Evolutionary conservation across 1,140 invertebrate genomes (phyloP).

Genomic region (Paracyclopina nana): DNA sequence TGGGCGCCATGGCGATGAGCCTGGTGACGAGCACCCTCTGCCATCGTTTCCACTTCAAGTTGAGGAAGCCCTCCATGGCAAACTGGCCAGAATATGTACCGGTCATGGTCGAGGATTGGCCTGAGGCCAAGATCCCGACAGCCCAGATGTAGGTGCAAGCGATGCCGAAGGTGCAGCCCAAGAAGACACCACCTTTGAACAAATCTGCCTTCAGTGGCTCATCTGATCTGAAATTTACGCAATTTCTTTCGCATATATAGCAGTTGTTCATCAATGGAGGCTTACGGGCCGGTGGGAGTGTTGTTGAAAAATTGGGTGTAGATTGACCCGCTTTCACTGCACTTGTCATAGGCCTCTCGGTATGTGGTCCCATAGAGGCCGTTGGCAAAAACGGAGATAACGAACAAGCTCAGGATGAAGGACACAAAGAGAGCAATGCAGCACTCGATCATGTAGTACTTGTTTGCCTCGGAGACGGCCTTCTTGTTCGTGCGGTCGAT

Average conservation of each 20-base stretch:
- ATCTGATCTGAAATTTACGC: background rate
- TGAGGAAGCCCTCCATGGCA: constrained; percentile 62
- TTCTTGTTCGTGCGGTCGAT: constrained; percentile 48
- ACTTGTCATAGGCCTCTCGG: background rate
- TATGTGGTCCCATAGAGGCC: constrained; percentile 39
- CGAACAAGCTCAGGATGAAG: constrained; percentile 78
- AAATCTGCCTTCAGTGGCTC: constrained; percentile 47
- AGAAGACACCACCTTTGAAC: constrained; percentile 58
- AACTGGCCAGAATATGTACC: constrained; percentile 38
- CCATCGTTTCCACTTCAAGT: constrained; percentile 70
- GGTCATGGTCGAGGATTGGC: constrained; percentile 76
- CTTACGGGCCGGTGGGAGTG: background rate
- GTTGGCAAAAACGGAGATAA: constrained; percentile 65
- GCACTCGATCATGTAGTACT: constrained; percentile 72
- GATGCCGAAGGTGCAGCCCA: constrained; percentile 60
- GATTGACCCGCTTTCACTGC: background rate
- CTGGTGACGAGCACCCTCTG: constrained; percentile 66
- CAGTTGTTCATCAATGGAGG: background rate
- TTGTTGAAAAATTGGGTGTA: background rate
- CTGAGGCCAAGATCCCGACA: constrained; percentile 67
- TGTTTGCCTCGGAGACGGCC: constrained; percentile 60
- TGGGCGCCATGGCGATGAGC: constrained; percentile 66
- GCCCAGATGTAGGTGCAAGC: constrained; percentile 73
- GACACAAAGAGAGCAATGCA: constrained; percentile 57
- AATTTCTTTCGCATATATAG: background rate